A percentile compares a stretch with the other conserved stretches of the same genome.
Conservation (phyloP, 2,113 vertebrate genomes). For the Trochalopteron elliotii region DNA sequence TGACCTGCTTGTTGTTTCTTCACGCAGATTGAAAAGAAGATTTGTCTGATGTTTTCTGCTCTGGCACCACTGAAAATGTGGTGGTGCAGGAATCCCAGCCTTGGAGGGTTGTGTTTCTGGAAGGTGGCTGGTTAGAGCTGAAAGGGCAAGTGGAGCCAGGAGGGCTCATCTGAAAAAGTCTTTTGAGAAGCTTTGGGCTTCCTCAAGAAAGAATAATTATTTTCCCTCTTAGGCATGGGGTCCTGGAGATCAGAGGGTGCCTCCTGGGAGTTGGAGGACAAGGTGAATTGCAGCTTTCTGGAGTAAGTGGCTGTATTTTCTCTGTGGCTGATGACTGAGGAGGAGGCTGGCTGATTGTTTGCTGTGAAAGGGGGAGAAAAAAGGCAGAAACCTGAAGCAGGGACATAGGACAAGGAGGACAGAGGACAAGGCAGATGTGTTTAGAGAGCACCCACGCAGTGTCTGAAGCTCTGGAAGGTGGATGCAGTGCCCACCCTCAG, state of each 20-base stretch:
- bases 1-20: background rate
- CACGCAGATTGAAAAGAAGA: background rate
- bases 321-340: background rate
- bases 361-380: background rate
- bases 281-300: background rate
- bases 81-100: background rate
- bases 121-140: background rate
- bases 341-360: background rate
- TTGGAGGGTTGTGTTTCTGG: background rate
- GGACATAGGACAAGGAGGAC: background rate
- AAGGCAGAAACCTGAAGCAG: background rate
- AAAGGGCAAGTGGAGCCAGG: background rate
- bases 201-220: background rate
- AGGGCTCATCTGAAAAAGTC: background rate
- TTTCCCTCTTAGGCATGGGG: background rate
- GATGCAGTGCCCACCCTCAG: background rate
- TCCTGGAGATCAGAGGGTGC: background rate
- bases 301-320: background rate
- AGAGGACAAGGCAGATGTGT: background rate
- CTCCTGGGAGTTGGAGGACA: background rate
- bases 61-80: background rate
- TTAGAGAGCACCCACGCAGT: background rate
- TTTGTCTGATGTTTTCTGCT: background rate
- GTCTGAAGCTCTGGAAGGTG: background rate
- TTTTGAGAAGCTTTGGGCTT: background rate